These are phyloP conservation scores for Drosophila tristis DNA, from an alignment of 1,140 invertebrate genomes.

Conservation along the genomic window DNA sequence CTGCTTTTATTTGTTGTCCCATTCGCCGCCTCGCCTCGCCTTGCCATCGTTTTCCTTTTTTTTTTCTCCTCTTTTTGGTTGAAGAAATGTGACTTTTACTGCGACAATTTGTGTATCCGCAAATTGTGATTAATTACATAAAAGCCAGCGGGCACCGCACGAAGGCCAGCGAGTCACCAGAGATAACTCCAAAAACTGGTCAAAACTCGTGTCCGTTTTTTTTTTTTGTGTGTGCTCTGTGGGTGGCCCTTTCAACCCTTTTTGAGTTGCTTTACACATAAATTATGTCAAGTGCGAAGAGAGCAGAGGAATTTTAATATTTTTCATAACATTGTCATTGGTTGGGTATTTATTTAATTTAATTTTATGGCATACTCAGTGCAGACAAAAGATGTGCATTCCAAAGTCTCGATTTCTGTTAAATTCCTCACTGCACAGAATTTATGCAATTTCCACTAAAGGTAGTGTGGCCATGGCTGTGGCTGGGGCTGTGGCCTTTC, in stretches of 20 bases:
- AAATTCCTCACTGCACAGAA: neutral
- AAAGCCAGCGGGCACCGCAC: conserved; percentile 1
- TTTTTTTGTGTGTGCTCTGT: conserved; percentile 39
- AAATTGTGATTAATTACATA: conserved; percentile 66
- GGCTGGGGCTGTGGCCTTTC: conserved; percentile 10
- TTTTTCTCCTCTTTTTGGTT: conserved; percentile 3
- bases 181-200: conserved; percentile 38
- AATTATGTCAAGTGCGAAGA: conserved; percentile 18
- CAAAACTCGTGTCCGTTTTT: conserved; percentile 26
- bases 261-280: conserved; percentile 29
- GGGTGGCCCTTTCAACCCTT: conserved; percentile 11
- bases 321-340: conserved; percentile 38
- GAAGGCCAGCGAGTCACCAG: conserved; percentile 4
- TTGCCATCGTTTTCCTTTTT: conserved; percentile 1
- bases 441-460: conserved; percentile 9
- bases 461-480: no score
- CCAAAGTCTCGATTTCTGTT: conserved; percentile 7
- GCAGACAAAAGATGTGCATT: conserved; percentile 7
- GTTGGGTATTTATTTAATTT: conserved; percentile 47
- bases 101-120: conserved; percentile 70
- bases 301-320: conserved; percentile 15
- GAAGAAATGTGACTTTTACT: conserved; percentile 70
- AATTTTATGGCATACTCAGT: conserved; percentile 11
- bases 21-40: conserved; percentile 19
- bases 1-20: conserved; percentile 64